phyloP scores from a whole-genome alignment of 2,888 invertebrate genomes.

The Sphinx pinastri region DNA sequence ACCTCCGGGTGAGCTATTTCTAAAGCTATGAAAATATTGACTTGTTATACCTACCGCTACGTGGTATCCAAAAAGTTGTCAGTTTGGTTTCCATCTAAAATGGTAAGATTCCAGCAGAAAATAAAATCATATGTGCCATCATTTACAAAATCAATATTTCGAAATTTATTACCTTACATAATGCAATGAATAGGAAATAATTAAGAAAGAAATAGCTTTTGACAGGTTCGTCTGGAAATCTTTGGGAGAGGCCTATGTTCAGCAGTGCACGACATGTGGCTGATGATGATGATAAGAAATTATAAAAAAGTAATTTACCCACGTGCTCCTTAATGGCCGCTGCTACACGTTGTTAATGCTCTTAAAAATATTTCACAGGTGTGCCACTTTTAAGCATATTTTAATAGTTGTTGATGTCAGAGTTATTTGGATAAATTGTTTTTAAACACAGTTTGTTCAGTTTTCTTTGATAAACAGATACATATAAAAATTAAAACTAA shows the following conservation, averaged over 20 bases:
- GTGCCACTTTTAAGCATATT: slow-evolving; percentile 48
- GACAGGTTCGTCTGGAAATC: no score
- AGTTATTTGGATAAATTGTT: slow-evolving; percentile 45
- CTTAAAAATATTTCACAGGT: slow-evolving; percentile 54
- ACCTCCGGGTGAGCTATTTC: no score
- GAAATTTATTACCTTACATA: neutral
- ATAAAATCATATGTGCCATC: no score
- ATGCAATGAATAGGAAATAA: neutral
- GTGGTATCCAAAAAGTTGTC: no score
- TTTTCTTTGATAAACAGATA: neutral
- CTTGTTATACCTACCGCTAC: no score
- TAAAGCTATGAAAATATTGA: no score
- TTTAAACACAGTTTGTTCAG: slow-evolving; percentile 33
- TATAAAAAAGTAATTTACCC: neutral
- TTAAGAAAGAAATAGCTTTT: no score
- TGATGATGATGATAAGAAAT: no score
- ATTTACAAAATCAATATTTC: neutral
- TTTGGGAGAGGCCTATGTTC: no score
- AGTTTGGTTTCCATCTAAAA: no score
- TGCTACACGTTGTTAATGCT: slow-evolving; percentile 50
- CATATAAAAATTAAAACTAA: neutral
- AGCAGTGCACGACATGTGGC: no score
- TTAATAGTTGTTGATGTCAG: slow-evolving; percentile 55
- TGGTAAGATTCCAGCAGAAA: no score
- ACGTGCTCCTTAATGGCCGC: neutral